Evolutionary conservation across 2,797 vertebrate species (phyloP).

Genomic region (Halcyon chelicuti): DNA sequence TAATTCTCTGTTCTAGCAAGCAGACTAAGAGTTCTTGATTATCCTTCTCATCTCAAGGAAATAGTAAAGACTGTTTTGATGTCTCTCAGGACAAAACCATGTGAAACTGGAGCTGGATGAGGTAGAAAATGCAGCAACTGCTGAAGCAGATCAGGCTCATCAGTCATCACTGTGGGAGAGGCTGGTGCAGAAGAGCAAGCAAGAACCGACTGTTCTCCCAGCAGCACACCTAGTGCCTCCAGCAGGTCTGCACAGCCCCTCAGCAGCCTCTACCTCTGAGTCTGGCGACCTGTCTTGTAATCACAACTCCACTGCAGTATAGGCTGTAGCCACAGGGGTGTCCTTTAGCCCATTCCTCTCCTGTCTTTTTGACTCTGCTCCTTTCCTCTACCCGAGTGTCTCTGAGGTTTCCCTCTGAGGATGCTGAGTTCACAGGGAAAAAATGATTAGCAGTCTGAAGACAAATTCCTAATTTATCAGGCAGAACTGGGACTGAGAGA

Average conservation of each 20-base stretch:
- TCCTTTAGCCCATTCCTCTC: not conserved
- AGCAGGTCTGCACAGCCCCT: not conserved
- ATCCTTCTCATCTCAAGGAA: not conserved
- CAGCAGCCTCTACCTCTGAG: not conserved
- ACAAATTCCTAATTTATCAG: not conserved
- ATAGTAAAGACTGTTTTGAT: not conserved
- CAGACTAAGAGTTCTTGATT: not conserved
- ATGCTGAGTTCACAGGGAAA: not conserved
- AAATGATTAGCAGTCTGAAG: not conserved
- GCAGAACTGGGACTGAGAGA: not conserved
- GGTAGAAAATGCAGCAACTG: not conserved
- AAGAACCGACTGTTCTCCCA: not conserved
- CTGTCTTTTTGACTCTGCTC: not conserved
- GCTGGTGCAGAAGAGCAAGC: not conserved
- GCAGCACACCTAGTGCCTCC: not conserved
- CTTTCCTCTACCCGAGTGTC: too few species aligned
- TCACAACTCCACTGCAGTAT: too few species aligned
- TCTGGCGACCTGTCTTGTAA: not conserved
- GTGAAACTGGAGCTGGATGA: not conserved
- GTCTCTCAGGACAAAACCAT: not conserved
- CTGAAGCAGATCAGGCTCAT: too few species aligned
- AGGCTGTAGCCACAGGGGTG: too few species aligned
- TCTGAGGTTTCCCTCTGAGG: not conserved
- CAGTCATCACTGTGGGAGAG: not conserved
- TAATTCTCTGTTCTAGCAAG: not conserved